Conservation (phyloP, 2,888 invertebrate genomes). For the Drosophila atripex region DNA sequence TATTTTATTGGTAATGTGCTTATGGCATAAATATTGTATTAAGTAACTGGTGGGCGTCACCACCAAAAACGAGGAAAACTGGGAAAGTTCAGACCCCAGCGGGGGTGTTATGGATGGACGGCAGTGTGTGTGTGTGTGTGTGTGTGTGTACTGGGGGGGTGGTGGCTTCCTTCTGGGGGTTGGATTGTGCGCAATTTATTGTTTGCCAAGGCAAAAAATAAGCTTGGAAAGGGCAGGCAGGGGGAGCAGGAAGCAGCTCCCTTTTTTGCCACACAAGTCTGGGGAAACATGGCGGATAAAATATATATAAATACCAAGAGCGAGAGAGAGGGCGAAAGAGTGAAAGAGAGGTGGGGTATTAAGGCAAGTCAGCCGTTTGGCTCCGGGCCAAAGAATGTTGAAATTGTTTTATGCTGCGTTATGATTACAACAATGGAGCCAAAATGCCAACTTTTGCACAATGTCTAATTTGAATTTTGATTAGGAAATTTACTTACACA, state of each 20-base stretch:
- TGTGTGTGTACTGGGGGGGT: constrained; percentile 15
- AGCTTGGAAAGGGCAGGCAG: constrained; percentile 3
- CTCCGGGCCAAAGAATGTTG: constrained; percentile 69
- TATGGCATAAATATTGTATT: constrained; percentile 80
- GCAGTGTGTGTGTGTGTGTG: background rate
- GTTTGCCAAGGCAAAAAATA: constrained; percentile 52
- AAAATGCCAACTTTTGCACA: constrained; percentile 69
- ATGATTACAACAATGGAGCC: constrained; percentile 72
- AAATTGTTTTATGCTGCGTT: constrained; percentile 78
- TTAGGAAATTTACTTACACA: constrained; percentile 82
- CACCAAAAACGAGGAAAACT: constrained; percentile 55
- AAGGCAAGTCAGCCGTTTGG: constrained; percentile 26
- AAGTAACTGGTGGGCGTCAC: constrained; percentile 81
- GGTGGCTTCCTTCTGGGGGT: constrained; percentile 61
- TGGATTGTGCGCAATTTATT: constrained; percentile 79
- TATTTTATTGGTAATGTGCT: constrained; percentile 81
- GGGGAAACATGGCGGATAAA: constrained; percentile 62
- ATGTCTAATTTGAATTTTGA: constrained; percentile 84
- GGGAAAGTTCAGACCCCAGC: constrained; percentile 22
- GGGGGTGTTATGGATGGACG: constrained; percentile 3
- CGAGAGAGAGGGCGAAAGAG: constrained; percentile 11
- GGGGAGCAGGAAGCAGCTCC: constrained; percentile 30
- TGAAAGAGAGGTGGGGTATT: background rate
- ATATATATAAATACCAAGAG: background rate
- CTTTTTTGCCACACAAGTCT: constrained; percentile 46